phyloP scores from a whole-genome alignment of 2,888 invertebrate species.

The Spodoptera picta region DNA sequence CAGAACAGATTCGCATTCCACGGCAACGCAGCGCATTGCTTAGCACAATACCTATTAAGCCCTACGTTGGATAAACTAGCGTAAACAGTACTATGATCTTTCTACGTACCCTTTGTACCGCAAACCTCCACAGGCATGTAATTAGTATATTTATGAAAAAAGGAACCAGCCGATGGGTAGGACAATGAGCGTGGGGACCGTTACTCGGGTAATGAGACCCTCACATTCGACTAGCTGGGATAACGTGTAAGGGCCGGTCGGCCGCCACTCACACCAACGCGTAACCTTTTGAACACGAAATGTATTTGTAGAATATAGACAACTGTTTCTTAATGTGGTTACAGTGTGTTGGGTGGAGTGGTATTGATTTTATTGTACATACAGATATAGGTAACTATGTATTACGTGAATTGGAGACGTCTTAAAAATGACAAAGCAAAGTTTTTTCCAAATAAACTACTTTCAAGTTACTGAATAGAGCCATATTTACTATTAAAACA shows the following conservation, averaged over 20 bases:
- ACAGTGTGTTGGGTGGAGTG: too few species aligned
- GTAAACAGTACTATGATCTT: conserved; percentile 40
- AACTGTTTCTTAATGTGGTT: too few species aligned
- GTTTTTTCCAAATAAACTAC: too few species aligned
- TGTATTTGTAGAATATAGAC: background rate
- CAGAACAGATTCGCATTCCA: conserved; percentile 34
- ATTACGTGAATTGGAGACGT: too few species aligned
- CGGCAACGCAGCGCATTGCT: conserved; percentile 31
- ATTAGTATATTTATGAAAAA: conserved; percentile 63
- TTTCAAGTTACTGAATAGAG: background rate
- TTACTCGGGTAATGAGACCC: conserved; percentile 68
- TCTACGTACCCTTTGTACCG: conserved; percentile 42
- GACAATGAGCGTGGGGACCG: conserved; percentile 60
- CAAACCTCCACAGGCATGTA: conserved; percentile 49
- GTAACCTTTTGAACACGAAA: conserved; percentile 33
- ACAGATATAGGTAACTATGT: too few species aligned
- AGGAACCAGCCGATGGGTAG: conserved; percentile 57
- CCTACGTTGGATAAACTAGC: conserved; percentile 39
- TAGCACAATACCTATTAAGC: conserved; percentile 43
- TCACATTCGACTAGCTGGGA: conserved; percentile 64
- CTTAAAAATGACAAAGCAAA: too few species aligned
- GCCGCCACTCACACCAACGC: conserved; percentile 56
- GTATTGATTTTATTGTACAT: too few species aligned
- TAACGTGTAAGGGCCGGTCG: conserved; percentile 59
- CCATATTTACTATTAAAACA: background rate